Evolutionary conservation across 2,888 invertebrate species (phyloP).

Genomic region (Leucozona laternaria): DNA sequence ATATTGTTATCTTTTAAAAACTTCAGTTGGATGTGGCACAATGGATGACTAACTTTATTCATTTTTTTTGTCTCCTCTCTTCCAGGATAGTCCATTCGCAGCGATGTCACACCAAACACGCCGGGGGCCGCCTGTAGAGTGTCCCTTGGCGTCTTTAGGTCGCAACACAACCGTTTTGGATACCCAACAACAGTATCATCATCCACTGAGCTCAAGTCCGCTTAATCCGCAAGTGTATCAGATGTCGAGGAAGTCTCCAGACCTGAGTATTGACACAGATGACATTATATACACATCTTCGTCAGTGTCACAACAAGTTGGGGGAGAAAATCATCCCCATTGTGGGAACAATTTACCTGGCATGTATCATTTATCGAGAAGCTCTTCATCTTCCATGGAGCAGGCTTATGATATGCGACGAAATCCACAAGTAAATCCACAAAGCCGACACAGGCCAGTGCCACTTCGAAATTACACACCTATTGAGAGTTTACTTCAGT

Average conservation of each 20-base stretch:
- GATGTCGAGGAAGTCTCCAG: constrained; percentile 83
- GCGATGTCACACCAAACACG: constrained; percentile 83
- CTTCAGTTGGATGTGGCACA: not conserved
- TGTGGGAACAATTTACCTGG: constrained; percentile 73
- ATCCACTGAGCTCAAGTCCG: constrained; percentile 84
- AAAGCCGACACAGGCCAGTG: constrained; percentile 62
- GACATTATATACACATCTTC: constrained; percentile 81
- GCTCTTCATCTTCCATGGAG: constrained; percentile 80
- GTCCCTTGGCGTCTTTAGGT: constrained; percentile 86
- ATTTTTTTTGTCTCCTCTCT: constrained; percentile 20
- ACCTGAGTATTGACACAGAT: constrained; percentile 81
- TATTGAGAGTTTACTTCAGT: constrained; percentile 81
- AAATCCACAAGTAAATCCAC: constrained; percentile 67
- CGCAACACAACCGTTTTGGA: constrained; percentile 83
- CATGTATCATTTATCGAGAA: constrained; percentile 80
- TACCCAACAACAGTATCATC: constrained; percentile 82
- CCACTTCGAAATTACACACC: constrained; percentile 81
- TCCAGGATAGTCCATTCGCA: constrained; percentile 70
- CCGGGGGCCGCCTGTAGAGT: constrained; percentile 84
- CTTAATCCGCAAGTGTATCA: constrained; percentile 84
- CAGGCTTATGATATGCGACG: constrained; percentile 73
- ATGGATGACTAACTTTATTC: constrained; percentile 57
- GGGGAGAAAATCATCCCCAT: constrained; percentile 62
- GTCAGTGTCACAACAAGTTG: constrained; percentile 79
- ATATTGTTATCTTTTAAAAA: constrained; percentile 36